Base-by-base conservation (phyloP, 2,888 invertebrate genomes). In the Cerastoderma edule region DNA sequence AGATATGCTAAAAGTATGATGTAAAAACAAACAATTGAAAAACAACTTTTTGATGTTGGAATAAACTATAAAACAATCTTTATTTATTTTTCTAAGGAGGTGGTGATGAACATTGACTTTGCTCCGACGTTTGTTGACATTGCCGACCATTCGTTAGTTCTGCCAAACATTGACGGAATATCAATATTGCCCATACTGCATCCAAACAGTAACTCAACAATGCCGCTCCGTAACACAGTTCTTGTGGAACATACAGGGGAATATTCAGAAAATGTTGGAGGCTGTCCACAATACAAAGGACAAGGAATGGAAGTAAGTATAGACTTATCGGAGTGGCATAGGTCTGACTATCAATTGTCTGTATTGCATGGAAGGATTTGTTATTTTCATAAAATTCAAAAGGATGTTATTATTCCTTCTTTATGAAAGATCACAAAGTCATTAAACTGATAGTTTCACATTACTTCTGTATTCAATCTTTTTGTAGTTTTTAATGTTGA, bases 171-270 rank as follows among this genome's bases (percentile, higher is more conserved):
- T 93, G 96, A 96, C 91, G 96, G 96, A 0, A 83, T 89, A 28
- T 94, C 95, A 0, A 92, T 95, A 81, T 88, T 93, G 13, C 85
- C 90, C 0, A 82, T 93, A 33, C 81, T 94, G 10, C 69, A 70
- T 30, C 71, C 73, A 27, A 30, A 68, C 8, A 57, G 57, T 13
- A 78, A 80, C n/a, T 53, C 35, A 0, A 74, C 79, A 19, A 46
- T 33, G 28, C 68, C 71, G 0, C 67, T 78, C 39, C 67, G 87
- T 53, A 60, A 83, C 28, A 72, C 77, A 6, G 94, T 97, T 89
- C 93, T 97, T 67, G 93, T 98, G 32, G 97, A 98, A 91, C 96
- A 98, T 90, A 94, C 95, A 85, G 98, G 98, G 0, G 97, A 97
- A 1, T 94, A 94, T 72, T 86, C 91, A 0, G 90, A 93, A 0